Conservation (phyloP, 1,140 invertebrate species). For the Mamestra configurata region DNA sequence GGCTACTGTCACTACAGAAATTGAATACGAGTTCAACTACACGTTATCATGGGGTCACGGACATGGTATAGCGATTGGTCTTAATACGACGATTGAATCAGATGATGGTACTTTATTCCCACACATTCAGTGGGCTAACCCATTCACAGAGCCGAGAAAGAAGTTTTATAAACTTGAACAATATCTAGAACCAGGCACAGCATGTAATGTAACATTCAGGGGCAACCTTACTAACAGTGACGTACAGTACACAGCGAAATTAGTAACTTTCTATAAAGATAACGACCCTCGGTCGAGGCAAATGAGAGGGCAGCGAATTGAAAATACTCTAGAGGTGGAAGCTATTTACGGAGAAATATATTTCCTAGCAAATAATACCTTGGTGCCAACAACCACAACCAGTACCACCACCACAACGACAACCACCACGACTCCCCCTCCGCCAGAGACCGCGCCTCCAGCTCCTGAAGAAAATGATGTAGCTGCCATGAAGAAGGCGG, state of each 20-base stretch:
- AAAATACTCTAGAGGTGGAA: slow-evolving; percentile 91
- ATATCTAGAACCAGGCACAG: slow-evolving; percentile 91
- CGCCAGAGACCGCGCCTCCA: slow-evolving; percentile 82
- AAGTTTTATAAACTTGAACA: slow-evolving; percentile 90
- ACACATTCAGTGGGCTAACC: slow-evolving; percentile 91
- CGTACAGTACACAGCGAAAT: slow-evolving; percentile 91
- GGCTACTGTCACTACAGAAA: slow-evolving; percentile 90
- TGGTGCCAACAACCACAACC: slow-evolving; percentile 93
- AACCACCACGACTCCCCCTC: slow-evolving; percentile 89
- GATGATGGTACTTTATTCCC: slow-evolving; percentile 88
- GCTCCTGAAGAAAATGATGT: slow-evolving; percentile 80
- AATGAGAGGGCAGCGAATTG: slow-evolving; percentile 88
- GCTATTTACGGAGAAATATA: slow-evolving; percentile 92
- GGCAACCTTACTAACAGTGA: slow-evolving; percentile 92
- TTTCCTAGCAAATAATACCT: slow-evolving; percentile 91
- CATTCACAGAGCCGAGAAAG: slow-evolving; percentile 88
- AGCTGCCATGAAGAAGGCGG: slow-evolving; percentile 67
- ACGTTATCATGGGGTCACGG: slow-evolving; percentile 93
- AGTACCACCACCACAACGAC: slow-evolving; percentile 92
- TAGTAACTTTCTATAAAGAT: slow-evolving; percentile 92
- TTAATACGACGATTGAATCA: slow-evolving; percentile 91
- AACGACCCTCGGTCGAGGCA: slow-evolving; percentile 82
- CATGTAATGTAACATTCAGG: slow-evolving; percentile 92
- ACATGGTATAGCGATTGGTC: slow-evolving; percentile 92
- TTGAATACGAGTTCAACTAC: slow-evolving; percentile 91